Conservation (phyloP, 2,797 vertebrate genomes). For the Molossus molossus region DNA sequence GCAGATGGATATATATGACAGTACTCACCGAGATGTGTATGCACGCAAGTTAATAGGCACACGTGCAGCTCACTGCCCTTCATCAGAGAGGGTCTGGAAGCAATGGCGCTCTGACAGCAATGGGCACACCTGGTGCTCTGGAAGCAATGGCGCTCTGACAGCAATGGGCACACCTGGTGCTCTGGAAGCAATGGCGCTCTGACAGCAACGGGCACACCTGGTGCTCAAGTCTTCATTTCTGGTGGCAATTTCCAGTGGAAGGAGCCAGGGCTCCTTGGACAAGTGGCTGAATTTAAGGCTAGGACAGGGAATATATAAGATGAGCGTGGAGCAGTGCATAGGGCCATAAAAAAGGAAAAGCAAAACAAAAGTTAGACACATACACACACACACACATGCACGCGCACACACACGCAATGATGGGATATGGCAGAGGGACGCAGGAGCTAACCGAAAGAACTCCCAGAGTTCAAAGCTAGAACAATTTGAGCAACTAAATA, state of each 20-base stretch:
- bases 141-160: background rate
- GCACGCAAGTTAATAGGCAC: background rate
- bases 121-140: background rate
- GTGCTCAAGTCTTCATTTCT: background rate
- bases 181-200: background rate
- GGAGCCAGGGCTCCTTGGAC: background rate
- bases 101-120: background rate
- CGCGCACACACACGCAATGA: background rate
- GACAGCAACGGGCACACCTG: background rate
- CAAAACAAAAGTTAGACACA: background rate
- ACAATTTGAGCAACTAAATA: constrained; percentile 37
- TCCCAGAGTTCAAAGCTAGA: background rate
- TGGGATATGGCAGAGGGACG: background rate
- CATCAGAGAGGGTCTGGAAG: background rate
- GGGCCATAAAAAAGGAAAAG: constrained; percentile 19
- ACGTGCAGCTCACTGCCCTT: background rate
- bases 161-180: background rate
- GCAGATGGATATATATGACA: background rate
- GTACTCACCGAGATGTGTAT: background rate
- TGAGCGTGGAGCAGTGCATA: background rate
- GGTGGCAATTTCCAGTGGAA: constrained; percentile 32
- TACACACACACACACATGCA: background rate
- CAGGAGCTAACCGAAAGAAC: background rate
- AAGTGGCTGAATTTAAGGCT: constrained; percentile 13
- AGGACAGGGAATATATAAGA: background rate